These are phyloP conservation scores for Saccostrea cuccullata DNA, from an alignment of 1,140 invertebrate genomes.

Conservation along the genomic window DNA sequence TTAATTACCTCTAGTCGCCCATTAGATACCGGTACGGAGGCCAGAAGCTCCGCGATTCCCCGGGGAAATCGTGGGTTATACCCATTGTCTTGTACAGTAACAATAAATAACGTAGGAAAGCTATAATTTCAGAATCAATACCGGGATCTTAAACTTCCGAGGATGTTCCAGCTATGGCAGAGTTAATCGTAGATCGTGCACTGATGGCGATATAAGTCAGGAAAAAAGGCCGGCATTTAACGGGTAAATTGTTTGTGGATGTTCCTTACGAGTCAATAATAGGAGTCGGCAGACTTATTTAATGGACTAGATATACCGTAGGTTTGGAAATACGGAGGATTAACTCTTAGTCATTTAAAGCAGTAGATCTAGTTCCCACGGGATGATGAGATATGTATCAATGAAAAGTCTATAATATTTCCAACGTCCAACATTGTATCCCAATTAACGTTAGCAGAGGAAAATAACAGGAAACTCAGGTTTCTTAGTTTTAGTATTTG, in stretches of 20 bases:
- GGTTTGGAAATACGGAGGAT: background rate
- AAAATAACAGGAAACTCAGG: too few relatives aligned
- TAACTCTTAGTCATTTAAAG: background rate
- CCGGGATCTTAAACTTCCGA: background rate
- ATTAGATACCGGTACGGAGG: background rate
- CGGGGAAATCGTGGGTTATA: background rate
- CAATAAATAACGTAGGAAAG: conserved; percentile 7
- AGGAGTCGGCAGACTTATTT: background rate
- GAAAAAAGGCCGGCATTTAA: background rate
- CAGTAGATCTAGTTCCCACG: background rate
- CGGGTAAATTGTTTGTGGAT: conserved; percentile 27
- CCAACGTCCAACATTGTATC: too few relatives aligned
- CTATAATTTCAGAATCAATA: conserved; percentile 24
- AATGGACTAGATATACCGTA: conserved; percentile 24
- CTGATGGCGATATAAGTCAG: background rate
- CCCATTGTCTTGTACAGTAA: conserved; percentile 24
- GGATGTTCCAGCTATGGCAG: background rate
- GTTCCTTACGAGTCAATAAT: conserved; percentile 6
- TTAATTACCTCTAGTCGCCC: background rate
- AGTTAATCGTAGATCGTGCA: background rate
- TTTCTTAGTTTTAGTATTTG: too few relatives aligned
- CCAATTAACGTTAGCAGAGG: too few relatives aligned
- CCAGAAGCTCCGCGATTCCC: background rate
- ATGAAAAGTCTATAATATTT: background rate
- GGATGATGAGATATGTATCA: background rate